phyloP scores from a whole-genome alignment of 2,113 vertebrate species.

The Hypanus sabinus region DNA sequence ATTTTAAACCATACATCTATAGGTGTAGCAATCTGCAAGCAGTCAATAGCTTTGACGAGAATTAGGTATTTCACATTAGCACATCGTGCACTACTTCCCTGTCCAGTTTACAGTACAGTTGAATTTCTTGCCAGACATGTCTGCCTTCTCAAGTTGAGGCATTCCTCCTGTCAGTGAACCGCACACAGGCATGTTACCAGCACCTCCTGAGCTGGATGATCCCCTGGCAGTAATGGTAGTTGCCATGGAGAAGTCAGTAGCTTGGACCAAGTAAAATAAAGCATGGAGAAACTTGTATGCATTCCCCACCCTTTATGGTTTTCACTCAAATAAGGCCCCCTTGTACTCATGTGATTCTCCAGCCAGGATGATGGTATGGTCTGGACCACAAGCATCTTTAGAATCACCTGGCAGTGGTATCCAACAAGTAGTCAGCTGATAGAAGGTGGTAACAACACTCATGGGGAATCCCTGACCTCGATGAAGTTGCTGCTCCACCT shows the following conservation, averaged over 20 bases:
- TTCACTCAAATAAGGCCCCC: constrained; percentile 25
- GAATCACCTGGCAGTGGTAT: not conserved
- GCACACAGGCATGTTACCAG: constrained; percentile 12
- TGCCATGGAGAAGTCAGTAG: not conserved
- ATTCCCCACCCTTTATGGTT: constrained; percentile 26
- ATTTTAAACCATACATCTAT: no score
- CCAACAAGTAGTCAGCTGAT: not conserved
- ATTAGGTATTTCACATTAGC: not conserved
- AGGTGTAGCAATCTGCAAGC: not conserved
- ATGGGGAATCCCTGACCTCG: not conserved
- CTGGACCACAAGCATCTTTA: constrained; percentile 24
- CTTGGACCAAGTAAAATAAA: constrained; percentile 36
- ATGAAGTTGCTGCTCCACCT: not conserved
- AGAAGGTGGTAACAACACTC: not conserved
- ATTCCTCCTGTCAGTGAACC: constrained; percentile 23
- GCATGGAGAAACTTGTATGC: not conserved
- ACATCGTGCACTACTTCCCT: not conserved
- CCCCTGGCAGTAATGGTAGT: constrained; percentile 8
- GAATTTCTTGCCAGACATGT: constrained; percentile 25
- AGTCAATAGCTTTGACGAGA: not conserved
- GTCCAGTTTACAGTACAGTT: constrained; percentile 8
- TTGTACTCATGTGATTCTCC: not conserved
- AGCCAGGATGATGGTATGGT: not conserved
- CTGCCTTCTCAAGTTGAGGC: constrained; percentile 2
- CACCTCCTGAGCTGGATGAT: constrained; percentile 1